Base-by-base conservation (phyloP, 2,888 invertebrate genomes). In the Frankliniella intonsa region DNA sequence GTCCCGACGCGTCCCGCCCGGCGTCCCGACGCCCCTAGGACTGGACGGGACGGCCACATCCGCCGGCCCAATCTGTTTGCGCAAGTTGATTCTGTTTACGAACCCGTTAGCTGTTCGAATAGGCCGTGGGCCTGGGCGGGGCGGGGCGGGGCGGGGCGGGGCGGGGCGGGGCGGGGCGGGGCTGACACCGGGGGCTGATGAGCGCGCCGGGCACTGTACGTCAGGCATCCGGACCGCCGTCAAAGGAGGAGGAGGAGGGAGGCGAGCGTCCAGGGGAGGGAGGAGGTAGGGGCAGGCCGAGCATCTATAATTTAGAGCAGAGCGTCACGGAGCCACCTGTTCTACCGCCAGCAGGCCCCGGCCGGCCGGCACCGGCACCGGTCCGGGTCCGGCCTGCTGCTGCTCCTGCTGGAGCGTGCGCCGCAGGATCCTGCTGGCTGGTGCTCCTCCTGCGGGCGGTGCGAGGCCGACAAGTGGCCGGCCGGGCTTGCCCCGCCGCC, bases 31-130 rank as follows among this genome's bases (percentile, higher is more conserved):
- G 14, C 55, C 17, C 14, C 19, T 19, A n/a, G n/a, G n/a, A n/a
- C n/a, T n/a, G n/a, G n/a, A n/a, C n/a, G n/a, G 69, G 69, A 25
- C 38, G 38, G 38, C 38, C 38, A 38, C 38, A 38, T 38, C 38
- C 38, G 38, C 38, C 5, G 38, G 69, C 69, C 25, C 69, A 76
- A 76, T 76, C 69, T 76, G 69, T 76, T 76, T 76, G 69, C 69
- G 69, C 69, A 11, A 76, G 69, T 76, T 76, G 69, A 76, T 76
- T 76, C 69, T 76, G 69, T 76, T 76, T 76, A 76, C 69, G 25
- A 25, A 76, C 19, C 69, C 69, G 69, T 25, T 25, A 12, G 69
- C 69, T 25, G 69, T 76, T 25, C 69, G 69, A 76, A 25, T 76
- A 22, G 69, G 55, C 38, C 38, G 38, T 38, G 38, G 38, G 38